A percentile compares a stretch with the other conserved stretches of the same genome.
phyloP scores from a whole-genome alignment of 2,797 vertebrate species.

The Cetoscarus ocellatus region DNA sequence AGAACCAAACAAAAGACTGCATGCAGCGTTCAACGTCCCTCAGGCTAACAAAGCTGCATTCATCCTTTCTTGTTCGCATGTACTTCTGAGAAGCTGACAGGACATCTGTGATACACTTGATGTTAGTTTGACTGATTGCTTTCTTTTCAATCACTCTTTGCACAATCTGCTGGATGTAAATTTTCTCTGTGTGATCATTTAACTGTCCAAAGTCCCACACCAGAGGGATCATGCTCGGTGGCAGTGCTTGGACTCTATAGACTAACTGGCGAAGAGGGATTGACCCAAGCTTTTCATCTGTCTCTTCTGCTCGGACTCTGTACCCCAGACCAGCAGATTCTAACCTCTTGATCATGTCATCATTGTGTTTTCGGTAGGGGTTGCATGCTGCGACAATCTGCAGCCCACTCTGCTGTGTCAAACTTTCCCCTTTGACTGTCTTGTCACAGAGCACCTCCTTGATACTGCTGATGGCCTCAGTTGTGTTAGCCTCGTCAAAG shows the following conservation, averaged over 20 bases:
- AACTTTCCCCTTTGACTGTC: slow-evolving; percentile 85
- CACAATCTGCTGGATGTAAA: slow-evolving; percentile 95
- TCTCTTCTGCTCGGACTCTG: slow-evolving; percentile 90
- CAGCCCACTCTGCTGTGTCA: slow-evolving; percentile 83
- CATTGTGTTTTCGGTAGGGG: slow-evolving; percentile 94
- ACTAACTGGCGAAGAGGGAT: slow-evolving; percentile 96
- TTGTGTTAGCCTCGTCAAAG: slow-evolving; percentile 98
- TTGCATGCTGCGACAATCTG: slow-evolving; percentile 96
- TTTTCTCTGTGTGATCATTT: slow-evolving; percentile 87
- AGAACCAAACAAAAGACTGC: slow-evolving; percentile 92
- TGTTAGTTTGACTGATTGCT: slow-evolving; percentile 15
- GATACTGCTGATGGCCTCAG: slow-evolving; percentile 93
- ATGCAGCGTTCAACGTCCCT: slow-evolving; percentile 97
- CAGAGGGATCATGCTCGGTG: slow-evolving; percentile 94
- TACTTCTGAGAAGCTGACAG: slow-evolving; percentile 92
- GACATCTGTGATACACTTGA: slow-evolving; percentile 78
- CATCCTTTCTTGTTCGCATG: slow-evolving; percentile 88
- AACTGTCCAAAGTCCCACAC: slow-evolving; percentile 99
- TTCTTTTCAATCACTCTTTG: slow-evolving; percentile 82
- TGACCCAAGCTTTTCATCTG: slow-evolving; percentile 91
- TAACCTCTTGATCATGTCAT: slow-evolving; percentile 90
- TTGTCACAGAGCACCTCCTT: slow-evolving; percentile 95
- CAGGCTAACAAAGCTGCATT: slow-evolving; percentile 96
- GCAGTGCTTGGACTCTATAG: slow-evolving; percentile 96
- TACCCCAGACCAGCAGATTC: slow-evolving; percentile 95